Evolutionary conservation across 2,113 vertebrate species (phyloP), one percentile per base, ranked within the genome.

Genomic region (Oreocharis arfaki): DNA sequence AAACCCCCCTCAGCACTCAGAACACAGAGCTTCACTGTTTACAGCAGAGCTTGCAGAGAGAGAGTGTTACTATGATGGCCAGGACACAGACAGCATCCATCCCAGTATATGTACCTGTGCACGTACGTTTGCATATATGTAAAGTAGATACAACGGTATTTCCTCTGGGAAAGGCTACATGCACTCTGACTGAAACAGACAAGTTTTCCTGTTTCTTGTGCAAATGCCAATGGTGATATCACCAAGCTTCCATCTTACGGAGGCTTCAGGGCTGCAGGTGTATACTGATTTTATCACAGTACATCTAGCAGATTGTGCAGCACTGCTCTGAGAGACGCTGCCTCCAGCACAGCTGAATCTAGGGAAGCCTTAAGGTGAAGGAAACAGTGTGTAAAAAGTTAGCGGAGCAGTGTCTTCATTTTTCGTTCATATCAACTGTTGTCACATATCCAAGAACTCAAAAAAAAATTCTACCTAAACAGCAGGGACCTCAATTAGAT

Each of bases 1-100:
- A 15, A 42, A 28, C 1, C 3, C 27, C 6, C 27, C 6, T 41
- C 0, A 0, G 20, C 4, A 1, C 13, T 33, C 47, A 20, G 20
- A 37, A 6, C 47, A 49, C 3, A 32, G 16, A 71, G 23, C 10
- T 10, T 59, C 49, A 47, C 19, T 2, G 0, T 26, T 80, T 87
- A 12, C 3, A 68, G 19, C 18, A 81, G 24, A 11, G 3, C 17
- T 80, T 73, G 5, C 10, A 53, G 44, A 59, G 21, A 46, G 5
- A 76, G 9, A 11, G 4, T 6, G 2, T 76, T 71, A 33, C 16
- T 56, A 6, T 47, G 41, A 39, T 39, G 33, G 16, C 23, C 44
- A 56, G 50, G 56, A 77, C 16, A 46, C 21, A 52, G 27, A 60
- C 42, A 68, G 30, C 6, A 50, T 52, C 18, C 21, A 30, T n/a